These are phyloP conservation scores for Ernsta delagoae DNA, from an alignment of 2,888 invertebrate species.

Conservation along the genomic window DNA sequence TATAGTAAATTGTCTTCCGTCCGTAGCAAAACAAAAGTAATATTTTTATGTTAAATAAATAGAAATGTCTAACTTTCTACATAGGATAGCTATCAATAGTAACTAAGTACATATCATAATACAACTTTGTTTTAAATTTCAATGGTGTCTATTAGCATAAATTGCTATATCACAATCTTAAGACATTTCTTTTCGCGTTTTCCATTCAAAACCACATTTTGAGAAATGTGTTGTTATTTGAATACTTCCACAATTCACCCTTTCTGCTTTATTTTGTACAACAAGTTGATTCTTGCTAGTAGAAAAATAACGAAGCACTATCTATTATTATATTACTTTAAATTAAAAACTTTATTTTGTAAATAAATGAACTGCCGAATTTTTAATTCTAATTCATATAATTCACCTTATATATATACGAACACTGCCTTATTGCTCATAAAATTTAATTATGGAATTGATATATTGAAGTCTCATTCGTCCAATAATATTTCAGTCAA, in stretches of 20 bases:
- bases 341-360: constrained; percentile 29
- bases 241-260: constrained; percentile 39
- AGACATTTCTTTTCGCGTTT: constrained; percentile 17
- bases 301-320: constrained; percentile 50
- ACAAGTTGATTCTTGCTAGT: constrained; percentile 51
- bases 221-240: constrained; percentile 47
- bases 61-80: too few relatives aligned
- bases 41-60: too few relatives aligned
- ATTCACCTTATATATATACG: background rate
- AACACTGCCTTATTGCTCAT: constrained; percentile 54
- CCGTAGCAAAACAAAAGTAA: constrained; percentile 15
- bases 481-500: constrained; percentile 25
- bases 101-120: too few relatives aligned
- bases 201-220: constrained; percentile 47
- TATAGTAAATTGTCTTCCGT: constrained; percentile 46
- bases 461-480: background rate
- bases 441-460: background rate
- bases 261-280: constrained; percentile 46
- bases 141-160: constrained; percentile 6
- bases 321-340: background rate
- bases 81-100: too few relatives aligned
- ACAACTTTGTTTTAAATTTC: background rate
- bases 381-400: constrained; percentile 30
- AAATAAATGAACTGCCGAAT: constrained; percentile 43
- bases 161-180: constrained; percentile 27